Percentiles rank a stretch among this genome's conserved stretches.
phyloP scores from a whole-genome alignment of 2,888 invertebrate genomes.

The Yponomeuta malinellus region DNA sequence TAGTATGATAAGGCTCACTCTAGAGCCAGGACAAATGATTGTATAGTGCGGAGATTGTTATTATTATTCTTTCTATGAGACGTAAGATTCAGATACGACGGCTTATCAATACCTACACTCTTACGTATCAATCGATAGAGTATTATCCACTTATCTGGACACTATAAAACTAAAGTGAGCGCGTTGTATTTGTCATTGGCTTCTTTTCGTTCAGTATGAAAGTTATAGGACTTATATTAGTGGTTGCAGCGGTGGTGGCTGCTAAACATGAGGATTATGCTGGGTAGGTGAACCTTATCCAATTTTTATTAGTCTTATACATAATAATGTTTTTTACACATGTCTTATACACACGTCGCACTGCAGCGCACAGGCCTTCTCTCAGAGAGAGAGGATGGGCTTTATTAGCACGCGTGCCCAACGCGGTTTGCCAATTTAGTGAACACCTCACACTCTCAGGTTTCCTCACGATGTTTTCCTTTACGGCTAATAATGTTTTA shows the following conservation, averaged over 20 bases:
- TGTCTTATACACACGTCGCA: too few relatives aligned
- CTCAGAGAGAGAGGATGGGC: too few relatives aligned
- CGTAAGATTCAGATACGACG: not conserved
- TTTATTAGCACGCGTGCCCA: too few relatives aligned
- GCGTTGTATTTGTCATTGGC: not conserved
- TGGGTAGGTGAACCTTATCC: constrained; percentile 36
- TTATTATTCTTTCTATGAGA: not conserved
- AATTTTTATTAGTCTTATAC: not conserved
- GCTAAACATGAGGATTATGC: constrained; percentile 54
- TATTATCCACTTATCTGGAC: not conserved
- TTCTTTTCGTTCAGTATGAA: constrained; percentile 32
- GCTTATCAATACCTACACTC: not conserved
- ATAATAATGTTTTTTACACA: too few relatives aligned
- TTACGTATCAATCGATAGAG: not conserved
- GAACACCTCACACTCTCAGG: too few relatives aligned
- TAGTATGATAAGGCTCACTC: too few relatives aligned
- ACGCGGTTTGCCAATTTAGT: too few relatives aligned
- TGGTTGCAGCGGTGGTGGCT: constrained; percentile 34
- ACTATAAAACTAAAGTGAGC: not conserved
- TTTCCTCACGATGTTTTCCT: too few relatives aligned
- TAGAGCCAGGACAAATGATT: too few relatives aligned
- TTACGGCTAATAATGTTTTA: too few relatives aligned
- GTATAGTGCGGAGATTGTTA: too few relatives aligned
- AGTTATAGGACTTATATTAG: constrained; percentile 33
- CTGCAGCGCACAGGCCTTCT: too few relatives aligned